Percentiles rank a stretch among this genome's conserved stretches.
Conservation (phyloP, 2,113 vertebrate genomes). For the Brevimyrus niger region DNA sequence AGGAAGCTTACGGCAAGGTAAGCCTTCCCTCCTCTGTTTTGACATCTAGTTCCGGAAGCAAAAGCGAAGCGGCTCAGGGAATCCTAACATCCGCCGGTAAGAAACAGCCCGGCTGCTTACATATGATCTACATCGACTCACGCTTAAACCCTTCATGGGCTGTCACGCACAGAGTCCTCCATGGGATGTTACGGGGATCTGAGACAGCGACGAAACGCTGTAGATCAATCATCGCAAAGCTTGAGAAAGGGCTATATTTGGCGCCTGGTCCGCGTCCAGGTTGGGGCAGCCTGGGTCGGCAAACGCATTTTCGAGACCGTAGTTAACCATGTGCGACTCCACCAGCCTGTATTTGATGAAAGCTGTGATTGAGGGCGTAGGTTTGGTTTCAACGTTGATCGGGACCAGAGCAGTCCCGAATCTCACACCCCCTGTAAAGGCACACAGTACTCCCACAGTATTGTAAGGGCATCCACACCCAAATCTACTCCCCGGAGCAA, state of each 20-base stretch:
- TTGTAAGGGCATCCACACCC: not conserved
- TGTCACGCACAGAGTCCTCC: not conserved
- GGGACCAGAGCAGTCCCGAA: not conserved
- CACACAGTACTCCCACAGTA: not conserved
- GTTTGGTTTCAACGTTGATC: not conserved
- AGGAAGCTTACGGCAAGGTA: not conserved
- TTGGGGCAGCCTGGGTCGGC: not conserved
- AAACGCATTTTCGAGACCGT: not conserved
- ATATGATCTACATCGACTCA: not conserved
- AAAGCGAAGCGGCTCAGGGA: not conserved
- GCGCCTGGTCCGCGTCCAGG: not conserved
- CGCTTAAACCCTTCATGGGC: not conserved
- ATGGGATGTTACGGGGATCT: not conserved
- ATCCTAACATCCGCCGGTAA: not conserved
- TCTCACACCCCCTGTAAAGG: not conserved
- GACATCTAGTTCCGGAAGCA: not conserved
- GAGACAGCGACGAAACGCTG: not conserved
- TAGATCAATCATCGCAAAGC: not conserved
- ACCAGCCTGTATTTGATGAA: not conserved
- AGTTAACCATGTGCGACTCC: not conserved
- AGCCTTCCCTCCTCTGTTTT: not conserved
- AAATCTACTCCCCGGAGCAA: not conserved
- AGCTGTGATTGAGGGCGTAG: not conserved
- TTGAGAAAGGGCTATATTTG: not conserved
- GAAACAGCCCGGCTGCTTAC: not conserved